These are phyloP conservation scores for Andrena cerasifolii DNA, from an alignment of 1,140 invertebrate genomes.

Conservation along the genomic window DNA sequence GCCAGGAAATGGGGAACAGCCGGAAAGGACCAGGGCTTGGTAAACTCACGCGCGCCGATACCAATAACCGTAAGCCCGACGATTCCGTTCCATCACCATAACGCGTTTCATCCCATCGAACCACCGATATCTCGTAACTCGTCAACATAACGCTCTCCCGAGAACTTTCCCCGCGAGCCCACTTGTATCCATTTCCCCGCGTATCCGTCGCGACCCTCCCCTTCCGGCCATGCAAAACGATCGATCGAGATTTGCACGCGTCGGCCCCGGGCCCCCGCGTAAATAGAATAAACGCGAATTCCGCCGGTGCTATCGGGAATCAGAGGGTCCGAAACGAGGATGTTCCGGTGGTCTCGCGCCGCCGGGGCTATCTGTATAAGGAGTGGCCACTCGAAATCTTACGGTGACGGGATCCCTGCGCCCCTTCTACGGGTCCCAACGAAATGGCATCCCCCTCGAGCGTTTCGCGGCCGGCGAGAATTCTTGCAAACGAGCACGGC, in stretches of 20 bases:
- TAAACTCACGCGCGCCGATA: background rate
- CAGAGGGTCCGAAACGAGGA: background rate
- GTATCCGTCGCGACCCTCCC: background rate
- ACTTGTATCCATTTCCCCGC: slow-evolving; percentile 18
- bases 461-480: background rate
- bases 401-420: slow-evolving; percentile 19
- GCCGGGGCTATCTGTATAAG: slow-evolving; percentile 3
- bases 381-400: slow-evolving; percentile 47
- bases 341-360: background rate
- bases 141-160: background rate
- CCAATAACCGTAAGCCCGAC: slow-evolving; percentile 32
- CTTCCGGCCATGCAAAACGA: slow-evolving; percentile 11
- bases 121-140: slow-evolving; percentile 26
- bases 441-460: slow-evolving; percentile 33
- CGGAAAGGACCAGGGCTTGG: background rate
- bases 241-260: slow-evolving; percentile 31
- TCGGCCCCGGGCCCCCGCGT: background rate
- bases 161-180: background rate
- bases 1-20: too few relatives aligned
- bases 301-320: background rate
- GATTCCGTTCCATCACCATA: slow-evolving; percentile 28
- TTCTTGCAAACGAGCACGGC: background rate
- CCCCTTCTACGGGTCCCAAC: slow-evolving; percentile 22
- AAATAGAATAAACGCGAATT: slow-evolving; percentile 12
- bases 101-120: slow-evolving; percentile 16